phyloP scores from a whole-genome alignment of 2,888 invertebrate species.

The Oligia fasciuncula region DNA sequence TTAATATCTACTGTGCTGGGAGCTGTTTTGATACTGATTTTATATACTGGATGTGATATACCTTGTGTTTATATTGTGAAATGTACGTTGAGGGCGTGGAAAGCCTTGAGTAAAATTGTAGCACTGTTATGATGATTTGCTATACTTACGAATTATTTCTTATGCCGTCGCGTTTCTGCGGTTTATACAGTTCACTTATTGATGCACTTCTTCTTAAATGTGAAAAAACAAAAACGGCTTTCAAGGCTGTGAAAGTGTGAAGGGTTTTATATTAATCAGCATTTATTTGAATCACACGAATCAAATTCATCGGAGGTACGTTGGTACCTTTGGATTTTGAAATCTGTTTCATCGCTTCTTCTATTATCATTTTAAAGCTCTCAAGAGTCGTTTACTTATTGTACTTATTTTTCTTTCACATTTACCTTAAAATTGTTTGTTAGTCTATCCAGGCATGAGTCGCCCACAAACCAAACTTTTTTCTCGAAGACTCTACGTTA shows the following conservation, averaged over 20 bases:
- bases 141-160: neutral
- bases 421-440: neutral
- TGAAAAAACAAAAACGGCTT: neutral
- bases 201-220: neutral
- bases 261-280: neutral
- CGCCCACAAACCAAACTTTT: neutral
- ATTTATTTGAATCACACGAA: neutral
- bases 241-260: neutral
- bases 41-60: constrained; percentile 45
- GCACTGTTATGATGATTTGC: neutral
- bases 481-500: constrained; percentile 14
- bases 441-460: too few species aligned
- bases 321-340: neutral
- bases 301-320: neutral
- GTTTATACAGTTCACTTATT: too few species aligned
- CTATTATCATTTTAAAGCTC: neutral
- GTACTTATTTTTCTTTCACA: neutral
- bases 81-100: neutral
- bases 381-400: neutral
- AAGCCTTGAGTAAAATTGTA: neutral
- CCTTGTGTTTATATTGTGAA: constrained; percentile 20
- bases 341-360: neutral
- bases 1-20: constrained; percentile 66
- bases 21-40: constrained; percentile 43
- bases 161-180: too few species aligned